Evolutionary conservation across 2,888 invertebrate genomes (phyloP), one percentile per base, ranked within the genome.

Genomic region (Prenolepis imparis): DNA sequence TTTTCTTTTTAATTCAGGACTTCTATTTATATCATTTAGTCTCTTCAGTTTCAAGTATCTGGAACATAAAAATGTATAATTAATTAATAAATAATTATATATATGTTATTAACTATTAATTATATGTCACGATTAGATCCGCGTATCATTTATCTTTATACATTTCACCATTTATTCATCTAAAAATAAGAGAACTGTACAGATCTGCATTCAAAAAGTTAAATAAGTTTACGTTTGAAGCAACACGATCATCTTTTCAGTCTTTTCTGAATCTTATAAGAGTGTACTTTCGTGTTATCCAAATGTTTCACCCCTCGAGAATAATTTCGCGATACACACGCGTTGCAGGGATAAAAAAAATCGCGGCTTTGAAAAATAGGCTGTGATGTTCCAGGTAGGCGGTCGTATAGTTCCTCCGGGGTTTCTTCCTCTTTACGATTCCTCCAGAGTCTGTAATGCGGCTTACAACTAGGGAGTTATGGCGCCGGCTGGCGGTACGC

Each of bases 301-400:
- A 67, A 88, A 80, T 74, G 15, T 68, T 84, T 72, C 55, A 75
- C 72, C 48, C 32, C 39, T 57, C 44, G 48, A 44, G 41, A 64
- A 44, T 64, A 59, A 55, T 32, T 41, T 57, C 44, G 28, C 36
- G 39, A 48, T 18, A 24, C 55, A 52, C 36, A 36, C 59, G 74
- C 59, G 41, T 72, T 57, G 63, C 66, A 11, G 44, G 41, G 44
- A 36, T 81, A 72, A 66, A 68, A 80, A 87, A 67, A 78, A 55
- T 24, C 21, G 11, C n/a, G 18, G 57, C 57, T 24, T 24, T 87
- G 87, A 90, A 87, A 88, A 86, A 89, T 84, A 81, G 83, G 11
- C 59, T 41, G 21, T 80, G 83, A 82, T 48, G 77, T 80, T 84
- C 88, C 78, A 85, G 84, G 87, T 88, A 90, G 88, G 89, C 88